Conservation (phyloP, 2,888 invertebrate genomes). For the Orthonychiurus folsomi region DNA sequence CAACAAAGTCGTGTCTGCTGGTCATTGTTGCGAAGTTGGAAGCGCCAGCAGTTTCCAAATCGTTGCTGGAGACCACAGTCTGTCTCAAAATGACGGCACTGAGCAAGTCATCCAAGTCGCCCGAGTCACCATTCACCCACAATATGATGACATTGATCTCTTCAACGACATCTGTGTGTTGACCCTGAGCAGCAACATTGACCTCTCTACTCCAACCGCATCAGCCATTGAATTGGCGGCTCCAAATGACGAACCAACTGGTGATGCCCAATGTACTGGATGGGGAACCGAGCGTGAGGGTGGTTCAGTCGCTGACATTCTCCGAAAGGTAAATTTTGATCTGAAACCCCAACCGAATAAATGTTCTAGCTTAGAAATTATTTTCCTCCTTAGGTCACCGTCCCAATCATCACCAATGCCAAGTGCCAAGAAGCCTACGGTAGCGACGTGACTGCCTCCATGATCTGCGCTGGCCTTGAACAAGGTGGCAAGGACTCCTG, state of each 20-base stretch:
- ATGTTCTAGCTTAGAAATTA: too few relatives aligned
- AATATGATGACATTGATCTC: conserved; percentile 1
- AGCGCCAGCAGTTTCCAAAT: conserved; percentile 1
- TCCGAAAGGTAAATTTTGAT: too few relatives aligned
- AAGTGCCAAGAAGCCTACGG: conserved; percentile 7
- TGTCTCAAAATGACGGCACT: neutral
- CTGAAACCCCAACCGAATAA: too few relatives aligned
- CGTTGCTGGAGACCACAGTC: neutral
- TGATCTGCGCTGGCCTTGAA: conserved; percentile 13
- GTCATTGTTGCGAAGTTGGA: conserved; percentile 12
- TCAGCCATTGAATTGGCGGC: neutral
- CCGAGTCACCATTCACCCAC: neutral
- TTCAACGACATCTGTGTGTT: neutral
- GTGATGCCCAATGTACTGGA: neutral
- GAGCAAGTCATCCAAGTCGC: neutral
- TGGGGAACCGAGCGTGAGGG: neutral
- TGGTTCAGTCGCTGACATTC: neutral
- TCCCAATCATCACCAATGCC: neutral
- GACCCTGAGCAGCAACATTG: neutral
- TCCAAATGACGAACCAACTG: neutral
- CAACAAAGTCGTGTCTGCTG: conserved; percentile 15
- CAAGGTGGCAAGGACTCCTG: conserved; percentile 16
- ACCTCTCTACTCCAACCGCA: neutral
- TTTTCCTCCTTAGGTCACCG: too few relatives aligned
- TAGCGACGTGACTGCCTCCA: neutral